Conservation (phyloP, 2,797 vertebrate genomes). For the Ceryle rudis region DNA sequence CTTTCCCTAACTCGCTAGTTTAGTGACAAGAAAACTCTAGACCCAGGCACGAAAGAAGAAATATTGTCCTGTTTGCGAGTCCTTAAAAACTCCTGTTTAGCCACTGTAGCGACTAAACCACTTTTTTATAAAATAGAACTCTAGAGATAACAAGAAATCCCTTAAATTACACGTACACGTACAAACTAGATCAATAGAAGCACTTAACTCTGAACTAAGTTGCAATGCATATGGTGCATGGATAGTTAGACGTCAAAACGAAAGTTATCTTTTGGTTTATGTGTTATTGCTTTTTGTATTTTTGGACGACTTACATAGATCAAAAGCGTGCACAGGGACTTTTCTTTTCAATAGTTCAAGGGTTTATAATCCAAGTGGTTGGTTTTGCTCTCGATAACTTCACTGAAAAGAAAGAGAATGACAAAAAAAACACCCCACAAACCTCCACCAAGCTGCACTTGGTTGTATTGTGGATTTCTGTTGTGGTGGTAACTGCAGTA, state of each 20-base stretch:
- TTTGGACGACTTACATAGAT: background rate
- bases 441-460: background rate
- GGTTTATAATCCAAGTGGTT: background rate
- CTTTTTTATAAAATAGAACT: background rate
- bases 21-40: background rate
- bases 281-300: background rate
- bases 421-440: background rate
- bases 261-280: background rate
- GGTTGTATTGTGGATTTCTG: slow-evolving; percentile 56
- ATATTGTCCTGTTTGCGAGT: background rate
- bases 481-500: slow-evolving; percentile 21
- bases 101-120: background rate
- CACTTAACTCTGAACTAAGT: background rate
- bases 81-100: background rate
- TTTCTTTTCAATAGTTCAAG: background rate
- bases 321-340: background rate
- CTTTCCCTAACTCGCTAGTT: background rate
- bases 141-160: background rate
- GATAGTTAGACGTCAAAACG: background rate
- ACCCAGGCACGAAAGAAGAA: background rate
- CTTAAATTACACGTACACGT: background rate
- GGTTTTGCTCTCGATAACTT: background rate
- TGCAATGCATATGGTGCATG: background rate
- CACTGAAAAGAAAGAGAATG: background rate
- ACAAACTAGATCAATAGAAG: background rate